Conservation (phyloP, 2,113 vertebrate genomes). For the Etheostoma cragini region DNA sequence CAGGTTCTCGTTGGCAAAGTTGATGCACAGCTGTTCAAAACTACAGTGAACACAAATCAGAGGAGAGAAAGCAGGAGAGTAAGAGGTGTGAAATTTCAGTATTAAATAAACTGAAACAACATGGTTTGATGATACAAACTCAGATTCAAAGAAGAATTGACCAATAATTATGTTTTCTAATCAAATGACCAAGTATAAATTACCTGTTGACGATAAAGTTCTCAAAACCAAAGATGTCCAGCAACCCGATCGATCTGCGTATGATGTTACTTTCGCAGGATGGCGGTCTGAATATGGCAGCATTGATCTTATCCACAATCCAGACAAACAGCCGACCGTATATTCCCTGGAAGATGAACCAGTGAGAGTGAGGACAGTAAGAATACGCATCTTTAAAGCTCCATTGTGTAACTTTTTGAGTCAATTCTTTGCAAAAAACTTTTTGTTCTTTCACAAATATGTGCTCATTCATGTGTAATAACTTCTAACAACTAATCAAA, state of each 20-base stretch:
- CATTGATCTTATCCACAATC: conserved; percentile 99
- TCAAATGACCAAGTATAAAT: neutral
- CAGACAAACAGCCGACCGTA: conserved; percentile 96
- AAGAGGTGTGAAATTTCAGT: neutral
- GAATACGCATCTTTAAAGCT: neutral
- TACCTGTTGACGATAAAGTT: conserved; percentile 98
- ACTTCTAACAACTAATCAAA: too few relatives aligned
- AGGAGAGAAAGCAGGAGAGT: neutral
- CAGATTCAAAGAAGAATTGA: neutral
- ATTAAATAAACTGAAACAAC: neutral
- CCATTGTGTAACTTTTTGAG: too few relatives aligned
- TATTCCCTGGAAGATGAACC: conserved; percentile 88
- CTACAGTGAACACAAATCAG: conserved; percentile 69
- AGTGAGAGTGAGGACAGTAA: neutral
- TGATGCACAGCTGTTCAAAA: conserved; percentile 99
- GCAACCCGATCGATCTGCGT: conserved; percentile 91
- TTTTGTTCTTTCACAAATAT: too few relatives aligned
- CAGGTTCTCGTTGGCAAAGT: conserved; percentile 98
- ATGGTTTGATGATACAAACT: neutral
- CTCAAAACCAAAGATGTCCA: conserved; percentile 99
- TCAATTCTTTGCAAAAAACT: too few relatives aligned
- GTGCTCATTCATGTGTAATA: too few relatives aligned
- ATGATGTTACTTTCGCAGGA: conserved; percentile 87
- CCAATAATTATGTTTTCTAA: neutral
- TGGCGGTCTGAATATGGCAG: conserved; percentile 93